phyloP scores from a whole-genome alignment of 2,888 invertebrate genomes.

The Eueremaeus valkanovi region DNA sequence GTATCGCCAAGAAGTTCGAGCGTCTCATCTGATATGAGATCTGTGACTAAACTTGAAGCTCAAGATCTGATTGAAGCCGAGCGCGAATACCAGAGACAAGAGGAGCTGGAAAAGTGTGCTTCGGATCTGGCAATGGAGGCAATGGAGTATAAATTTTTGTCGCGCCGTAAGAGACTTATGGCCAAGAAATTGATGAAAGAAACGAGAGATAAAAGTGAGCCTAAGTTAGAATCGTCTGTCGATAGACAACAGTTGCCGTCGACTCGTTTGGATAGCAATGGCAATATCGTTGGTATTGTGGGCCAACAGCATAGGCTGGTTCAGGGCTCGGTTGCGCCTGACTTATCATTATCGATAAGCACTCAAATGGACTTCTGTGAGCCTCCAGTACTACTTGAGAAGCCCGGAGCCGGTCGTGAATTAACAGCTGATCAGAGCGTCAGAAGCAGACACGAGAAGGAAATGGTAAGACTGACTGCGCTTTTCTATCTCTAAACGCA shows the following conservation, averaged over 20 bases:
- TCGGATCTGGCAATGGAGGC: slow-evolving; percentile 27
- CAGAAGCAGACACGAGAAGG: not conserved
- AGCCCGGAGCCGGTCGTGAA: slow-evolving; percentile 11
- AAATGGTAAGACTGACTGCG: slow-evolving; percentile 14
- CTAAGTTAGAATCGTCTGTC: not conserved
- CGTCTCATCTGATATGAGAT: not conserved
- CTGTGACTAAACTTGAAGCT: not conserved
- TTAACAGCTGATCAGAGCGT: not conserved
- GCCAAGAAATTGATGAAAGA: not conserved
- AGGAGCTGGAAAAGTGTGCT: slow-evolving; percentile 13
- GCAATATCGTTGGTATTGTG: not conserved
- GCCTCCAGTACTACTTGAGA: not conserved
- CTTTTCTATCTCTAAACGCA: not conserved
- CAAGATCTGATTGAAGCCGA: slow-evolving; percentile 16
- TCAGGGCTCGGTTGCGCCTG: not conserved
- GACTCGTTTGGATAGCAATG: not conserved
- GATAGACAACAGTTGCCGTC: not conserved
- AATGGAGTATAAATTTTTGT: slow-evolving; percentile 30
- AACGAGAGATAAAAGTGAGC: not conserved
- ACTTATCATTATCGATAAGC: slow-evolving; percentile 10
- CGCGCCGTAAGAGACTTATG: slow-evolving; percentile 23
- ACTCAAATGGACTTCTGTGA: slow-evolving; percentile 19
- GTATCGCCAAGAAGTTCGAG: not conserved
- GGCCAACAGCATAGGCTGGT: not conserved
- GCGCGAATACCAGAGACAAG: slow-evolving; percentile 9